phyloP scores from a whole-genome alignment of 2,113 vertebrate species.

The Machaerirhynchus nigripectus region DNA sequence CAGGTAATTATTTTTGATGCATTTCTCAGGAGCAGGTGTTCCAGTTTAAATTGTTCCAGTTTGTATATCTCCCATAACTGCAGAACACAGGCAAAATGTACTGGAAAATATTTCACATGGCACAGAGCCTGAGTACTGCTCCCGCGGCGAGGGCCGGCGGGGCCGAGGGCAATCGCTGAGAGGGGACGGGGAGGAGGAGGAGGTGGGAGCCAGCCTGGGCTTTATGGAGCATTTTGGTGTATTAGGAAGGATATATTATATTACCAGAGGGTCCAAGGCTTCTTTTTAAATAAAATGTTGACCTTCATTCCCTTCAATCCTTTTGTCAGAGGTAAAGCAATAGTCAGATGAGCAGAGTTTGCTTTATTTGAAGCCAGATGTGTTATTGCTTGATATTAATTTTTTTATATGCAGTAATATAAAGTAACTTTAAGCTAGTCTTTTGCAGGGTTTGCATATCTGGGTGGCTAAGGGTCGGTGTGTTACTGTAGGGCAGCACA shows the following conservation, averaged over 20 bases:
- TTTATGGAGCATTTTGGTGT: background rate
- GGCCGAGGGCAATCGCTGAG: background rate
- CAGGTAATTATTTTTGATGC: slow-evolving; percentile 70
- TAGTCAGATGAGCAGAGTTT: background rate
- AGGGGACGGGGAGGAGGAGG: background rate
- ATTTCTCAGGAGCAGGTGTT: slow-evolving; percentile 70
- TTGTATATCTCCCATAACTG: slow-evolving; percentile 17
- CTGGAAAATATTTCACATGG: slow-evolving; percentile 23
- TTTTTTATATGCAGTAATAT: background rate
- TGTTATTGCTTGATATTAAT: background rate
- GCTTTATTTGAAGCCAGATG: background rate
- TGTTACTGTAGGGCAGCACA: background rate
- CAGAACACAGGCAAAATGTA: slow-evolving; percentile 1
- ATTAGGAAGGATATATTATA: background rate
- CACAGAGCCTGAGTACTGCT: background rate
- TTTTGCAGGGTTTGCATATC: background rate
- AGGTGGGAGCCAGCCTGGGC: background rate
- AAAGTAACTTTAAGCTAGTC: background rate
- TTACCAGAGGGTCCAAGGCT: background rate
- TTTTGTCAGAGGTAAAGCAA: background rate
- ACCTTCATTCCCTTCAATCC: background rate
- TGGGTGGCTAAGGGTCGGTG: background rate
- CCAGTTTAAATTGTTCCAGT: slow-evolving; percentile 46
- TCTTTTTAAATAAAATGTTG: background rate
- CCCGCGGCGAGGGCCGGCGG: background rate